Percentiles rank a stretch among this genome's conserved stretches.
phyloP scores from a whole-genome alignment of 2,113 vertebrate genomes.

The Stercorarius parasiticus region DNA sequence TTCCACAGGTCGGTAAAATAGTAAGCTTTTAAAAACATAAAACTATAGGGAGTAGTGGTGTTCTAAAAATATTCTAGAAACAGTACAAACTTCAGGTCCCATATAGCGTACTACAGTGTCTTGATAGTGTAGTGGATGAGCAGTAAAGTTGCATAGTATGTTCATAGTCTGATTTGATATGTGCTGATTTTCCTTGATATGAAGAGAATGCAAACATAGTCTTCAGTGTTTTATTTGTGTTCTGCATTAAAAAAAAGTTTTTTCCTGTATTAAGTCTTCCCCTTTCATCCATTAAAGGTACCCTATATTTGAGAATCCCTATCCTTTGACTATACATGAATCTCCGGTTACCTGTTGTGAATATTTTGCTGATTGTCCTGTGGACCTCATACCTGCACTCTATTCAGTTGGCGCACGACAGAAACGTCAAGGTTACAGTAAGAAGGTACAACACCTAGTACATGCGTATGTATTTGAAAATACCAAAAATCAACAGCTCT shows the following conservation, averaged over 20 bases:
- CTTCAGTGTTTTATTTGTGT: background rate
- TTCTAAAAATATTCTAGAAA: background rate
- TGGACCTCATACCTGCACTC: constrained; percentile 97
- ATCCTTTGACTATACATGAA: constrained; percentile 96
- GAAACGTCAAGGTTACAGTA: constrained; percentile 99
- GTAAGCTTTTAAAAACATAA: background rate
- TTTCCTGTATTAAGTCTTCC: background rate
- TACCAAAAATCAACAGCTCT: background rate
- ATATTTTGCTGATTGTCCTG: constrained; percentile 97
- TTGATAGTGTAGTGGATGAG: background rate
- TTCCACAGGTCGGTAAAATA: background rate
- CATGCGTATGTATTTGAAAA: background rate
- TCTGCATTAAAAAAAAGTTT: background rate
- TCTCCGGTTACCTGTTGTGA: constrained; percentile 99
- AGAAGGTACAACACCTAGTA: constrained; percentile 83
- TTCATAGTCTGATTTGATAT: background rate
- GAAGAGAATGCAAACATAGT: background rate
- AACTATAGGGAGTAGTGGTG: background rate
- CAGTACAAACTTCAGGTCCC: background rate
- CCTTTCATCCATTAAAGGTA: constrained; percentile 79
- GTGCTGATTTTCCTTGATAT: background rate
- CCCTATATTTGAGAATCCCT: constrained; percentile 99
- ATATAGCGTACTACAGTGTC: background rate
- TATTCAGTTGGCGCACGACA: constrained; percentile 96
- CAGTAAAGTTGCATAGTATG: background rate